Evolutionary conservation across 2,888 invertebrate species (phyloP).

Genomic region (Pantelozetes paolii): DNA sequence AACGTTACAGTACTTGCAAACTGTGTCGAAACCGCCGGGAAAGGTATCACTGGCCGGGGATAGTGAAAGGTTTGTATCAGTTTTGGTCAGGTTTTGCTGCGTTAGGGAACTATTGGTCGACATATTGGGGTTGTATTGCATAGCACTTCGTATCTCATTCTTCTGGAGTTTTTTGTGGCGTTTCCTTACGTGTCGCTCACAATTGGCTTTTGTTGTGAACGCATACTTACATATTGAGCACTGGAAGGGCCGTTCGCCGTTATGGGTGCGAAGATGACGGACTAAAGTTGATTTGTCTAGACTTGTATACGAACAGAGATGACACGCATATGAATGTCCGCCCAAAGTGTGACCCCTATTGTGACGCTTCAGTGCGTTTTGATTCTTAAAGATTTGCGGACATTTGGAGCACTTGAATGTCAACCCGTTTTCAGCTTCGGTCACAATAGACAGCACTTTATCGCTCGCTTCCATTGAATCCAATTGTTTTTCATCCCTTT

Average conservation of each 20-base stretch:
- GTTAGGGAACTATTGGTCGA: slow-evolving; percentile 40
- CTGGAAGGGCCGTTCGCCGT: slow-evolving; percentile 90
- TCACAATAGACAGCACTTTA: not conserved
- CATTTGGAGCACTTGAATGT: slow-evolving; percentile 68
- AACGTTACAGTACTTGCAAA: slow-evolving; percentile 54
- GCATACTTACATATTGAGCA: slow-evolving; percentile 93
- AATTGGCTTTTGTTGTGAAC: slow-evolving; percentile 95
- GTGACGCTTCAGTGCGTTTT: slow-evolving; percentile 83
- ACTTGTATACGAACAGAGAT: slow-evolving; percentile 84
- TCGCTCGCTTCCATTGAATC: not conserved
- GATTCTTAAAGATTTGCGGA: slow-evolving; percentile 76
- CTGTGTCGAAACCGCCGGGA: slow-evolving; percentile 51
- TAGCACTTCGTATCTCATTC: slow-evolving; percentile 80
- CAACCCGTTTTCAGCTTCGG: not conserved
- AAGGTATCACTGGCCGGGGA: slow-evolving; percentile 36
- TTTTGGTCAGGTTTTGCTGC: slow-evolving; percentile 39
- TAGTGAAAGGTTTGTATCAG: not conserved
- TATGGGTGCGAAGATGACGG: slow-evolving; percentile 87
- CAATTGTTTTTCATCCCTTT: not conserved
- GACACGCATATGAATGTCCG: slow-evolving; percentile 76
- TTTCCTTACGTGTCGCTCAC: slow-evolving; percentile 88
- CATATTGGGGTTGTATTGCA: slow-evolving; percentile 55
- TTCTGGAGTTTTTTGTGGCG: slow-evolving; percentile 75
- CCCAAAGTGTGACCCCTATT: slow-evolving; percentile 58
- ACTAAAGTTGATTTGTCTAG: slow-evolving; percentile 85